A percentile compares a stretch with the other conserved stretches of the same genome.
Conservation (phyloP, 2,797 vertebrate genomes). For the Alfaro cultratus region DNA sequence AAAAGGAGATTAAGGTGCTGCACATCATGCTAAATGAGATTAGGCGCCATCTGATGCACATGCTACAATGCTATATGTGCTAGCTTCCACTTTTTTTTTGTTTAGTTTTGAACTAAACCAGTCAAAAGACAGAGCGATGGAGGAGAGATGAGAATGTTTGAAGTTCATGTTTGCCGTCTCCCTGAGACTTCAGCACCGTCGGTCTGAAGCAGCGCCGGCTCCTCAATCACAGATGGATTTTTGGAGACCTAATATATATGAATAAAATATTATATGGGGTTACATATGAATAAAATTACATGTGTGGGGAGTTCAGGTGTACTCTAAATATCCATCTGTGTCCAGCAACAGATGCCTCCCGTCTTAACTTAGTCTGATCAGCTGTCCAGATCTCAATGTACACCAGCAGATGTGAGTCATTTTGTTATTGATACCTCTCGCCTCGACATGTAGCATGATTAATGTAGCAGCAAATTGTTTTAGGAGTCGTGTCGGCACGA, state of each 20-base stretch:
- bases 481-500: background rate
- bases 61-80: conserved; percentile 40
- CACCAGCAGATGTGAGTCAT: background rate
- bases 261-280: no score
- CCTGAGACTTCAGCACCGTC: conserved; percentile 40
- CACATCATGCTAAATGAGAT: conserved; percentile 66
- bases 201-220: conserved; percentile 20
- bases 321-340: background rate
- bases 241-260: background rate
- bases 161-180: conserved; percentile 31
- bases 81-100: background rate
- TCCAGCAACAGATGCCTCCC: no score
- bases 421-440: background rate
- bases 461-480: background rate
- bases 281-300: no score
- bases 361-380: background rate
- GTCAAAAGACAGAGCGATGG: background rate
- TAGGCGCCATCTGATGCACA: conserved; percentile 39
- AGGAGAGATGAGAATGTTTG: conserved; percentile 19
- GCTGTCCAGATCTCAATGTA: background rate
- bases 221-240: conserved; percentile 27
- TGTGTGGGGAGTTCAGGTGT: background rate
- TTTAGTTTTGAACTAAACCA: background rate
- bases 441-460: background rate
- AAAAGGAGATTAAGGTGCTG: conserved; percentile 70